phyloP scores from a whole-genome alignment of 2,797 vertebrate species.

The Sebastes hopkinsi region DNA sequence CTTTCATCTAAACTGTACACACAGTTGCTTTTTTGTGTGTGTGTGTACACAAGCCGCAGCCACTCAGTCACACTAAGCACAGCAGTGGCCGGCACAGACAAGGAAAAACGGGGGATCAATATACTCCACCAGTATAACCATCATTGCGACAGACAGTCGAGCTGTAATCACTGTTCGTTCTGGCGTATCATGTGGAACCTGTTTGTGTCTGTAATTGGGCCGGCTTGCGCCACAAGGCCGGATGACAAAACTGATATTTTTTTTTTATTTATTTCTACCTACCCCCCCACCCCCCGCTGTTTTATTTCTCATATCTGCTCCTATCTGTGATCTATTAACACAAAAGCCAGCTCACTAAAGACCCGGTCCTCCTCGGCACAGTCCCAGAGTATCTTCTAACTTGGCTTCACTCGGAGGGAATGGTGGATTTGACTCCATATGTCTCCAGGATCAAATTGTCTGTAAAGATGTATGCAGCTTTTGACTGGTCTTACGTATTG shows the following conservation, averaged over 20 bases:
- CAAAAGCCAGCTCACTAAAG: conserved; percentile 10
- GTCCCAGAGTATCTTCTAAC: not conserved
- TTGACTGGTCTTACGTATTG: conserved; percentile 3
- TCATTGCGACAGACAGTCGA: conserved; percentile 29
- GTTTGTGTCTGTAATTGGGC: conserved; percentile 49
- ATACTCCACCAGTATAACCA: conserved; percentile 20
- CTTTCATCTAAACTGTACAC: not conserved
- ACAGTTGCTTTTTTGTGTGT: not conserved
- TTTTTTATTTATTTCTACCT: conserved; percentile 4
- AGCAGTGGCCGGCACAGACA: conserved; percentile 10
- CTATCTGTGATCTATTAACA: conserved; percentile 39
- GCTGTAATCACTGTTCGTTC: conserved; percentile 51
- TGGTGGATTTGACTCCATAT: conserved; percentile 1
- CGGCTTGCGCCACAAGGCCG: conserved; percentile 15
- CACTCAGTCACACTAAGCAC: conserved; percentile 24
- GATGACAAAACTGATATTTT: conserved; percentile 30
- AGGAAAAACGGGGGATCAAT: conserved; percentile 40
- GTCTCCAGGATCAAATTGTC: conserved; percentile 27
- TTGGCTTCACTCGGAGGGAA: not conserved
- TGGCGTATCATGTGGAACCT: conserved; percentile 33
- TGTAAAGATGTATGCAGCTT: conserved; percentile 12
- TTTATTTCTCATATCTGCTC: conserved; percentile 41
- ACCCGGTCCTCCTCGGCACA: not conserved
- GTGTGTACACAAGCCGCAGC: not conserved
- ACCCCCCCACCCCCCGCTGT: not conserved